phyloP scores from a whole-genome alignment of 2,888 invertebrate species.

The Apotomis betuletana region DNA sequence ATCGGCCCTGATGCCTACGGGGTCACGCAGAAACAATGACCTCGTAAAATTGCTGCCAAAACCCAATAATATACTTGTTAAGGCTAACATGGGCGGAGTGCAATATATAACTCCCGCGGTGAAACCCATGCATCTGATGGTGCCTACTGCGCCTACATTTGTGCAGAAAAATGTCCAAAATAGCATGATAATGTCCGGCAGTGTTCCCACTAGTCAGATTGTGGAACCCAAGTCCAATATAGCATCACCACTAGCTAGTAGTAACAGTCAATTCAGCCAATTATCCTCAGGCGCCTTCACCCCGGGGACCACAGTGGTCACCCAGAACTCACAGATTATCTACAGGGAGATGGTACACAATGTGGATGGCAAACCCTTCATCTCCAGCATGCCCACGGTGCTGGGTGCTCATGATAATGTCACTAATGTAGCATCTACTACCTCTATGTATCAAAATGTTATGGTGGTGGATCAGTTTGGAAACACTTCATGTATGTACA shows the following conservation, averaged over 20 bases:
- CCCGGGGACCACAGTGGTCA: slow-evolving; percentile 74
- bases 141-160: slow-evolving; percentile 68
- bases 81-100: slow-evolving; percentile 67
- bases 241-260: slow-evolving; percentile 57
- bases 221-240: slow-evolving; percentile 60
- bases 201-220: slow-evolving; percentile 59
- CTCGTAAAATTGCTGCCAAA: slow-evolving; percentile 70
- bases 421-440: slow-evolving; percentile 68
- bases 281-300: slow-evolving; percentile 64
- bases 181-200: slow-evolving; percentile 73
- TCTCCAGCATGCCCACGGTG: slow-evolving; percentile 69
- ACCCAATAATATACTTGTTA: slow-evolving; percentile 71
- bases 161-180: slow-evolving; percentile 77
- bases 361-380: slow-evolving; percentile 73
- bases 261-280: slow-evolving; percentile 63
- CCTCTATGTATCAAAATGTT: slow-evolving; percentile 77
- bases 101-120: slow-evolving; percentile 67
- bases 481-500: slow-evolving; percentile 75
- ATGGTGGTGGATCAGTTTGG: slow-evolving; percentile 79
- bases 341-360: slow-evolving; percentile 80
- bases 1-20: slow-evolving; percentile 53
- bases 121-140: slow-evolving; percentile 71
- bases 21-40: slow-evolving; percentile 61
- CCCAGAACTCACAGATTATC: slow-evolving; percentile 78
- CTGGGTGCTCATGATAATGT: slow-evolving; percentile 67